Evolutionary conservation across 2,888 invertebrate species (phyloP).

Genomic region (Geotrupes spiniger): DNA sequence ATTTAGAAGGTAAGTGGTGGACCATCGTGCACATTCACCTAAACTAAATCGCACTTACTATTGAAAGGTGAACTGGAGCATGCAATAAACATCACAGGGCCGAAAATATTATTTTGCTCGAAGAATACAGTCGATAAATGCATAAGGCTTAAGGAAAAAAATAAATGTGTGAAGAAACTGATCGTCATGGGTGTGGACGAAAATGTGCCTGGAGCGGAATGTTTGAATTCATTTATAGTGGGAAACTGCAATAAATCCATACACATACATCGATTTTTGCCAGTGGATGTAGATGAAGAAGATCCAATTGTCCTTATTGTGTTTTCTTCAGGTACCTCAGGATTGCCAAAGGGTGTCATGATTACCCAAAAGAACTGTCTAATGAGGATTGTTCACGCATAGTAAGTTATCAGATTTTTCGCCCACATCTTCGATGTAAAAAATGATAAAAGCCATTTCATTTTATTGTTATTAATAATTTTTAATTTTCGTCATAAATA

Average conservation of each 20-base stretch:
- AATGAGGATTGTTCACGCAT: no score
- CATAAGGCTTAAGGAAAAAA: slow-evolving; percentile 48
- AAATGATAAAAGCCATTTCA: no score
- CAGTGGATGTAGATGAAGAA: slow-evolving; percentile 15
- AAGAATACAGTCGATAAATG: slow-evolving; percentile 54
- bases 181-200: neutral
- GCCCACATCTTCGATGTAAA: no score
- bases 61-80: no score
- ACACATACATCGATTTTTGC: slow-evolving; percentile 5
- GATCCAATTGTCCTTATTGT: slow-evolving; percentile 41
- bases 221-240: slow-evolving; percentile 9
- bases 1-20: no score
- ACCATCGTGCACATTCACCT: no score
- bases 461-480: no score
- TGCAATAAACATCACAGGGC: no score
- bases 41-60: no score
- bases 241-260: neutral
- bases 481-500: no score
- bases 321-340: slow-evolving; percentile 71
- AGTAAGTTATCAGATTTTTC: no score
- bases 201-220: no score
- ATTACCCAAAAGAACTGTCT: slow-evolving; percentile 57
- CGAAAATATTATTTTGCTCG: slow-evolving; percentile 29
- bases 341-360: slow-evolving; percentile 65
- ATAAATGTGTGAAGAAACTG: slow-evolving; percentile 6